Evolutionary conservation across 2,797 vertebrate genomes (phyloP), one percentile per base, ranked within the genome.

Genomic region (Sebastes alutus): DNA sequence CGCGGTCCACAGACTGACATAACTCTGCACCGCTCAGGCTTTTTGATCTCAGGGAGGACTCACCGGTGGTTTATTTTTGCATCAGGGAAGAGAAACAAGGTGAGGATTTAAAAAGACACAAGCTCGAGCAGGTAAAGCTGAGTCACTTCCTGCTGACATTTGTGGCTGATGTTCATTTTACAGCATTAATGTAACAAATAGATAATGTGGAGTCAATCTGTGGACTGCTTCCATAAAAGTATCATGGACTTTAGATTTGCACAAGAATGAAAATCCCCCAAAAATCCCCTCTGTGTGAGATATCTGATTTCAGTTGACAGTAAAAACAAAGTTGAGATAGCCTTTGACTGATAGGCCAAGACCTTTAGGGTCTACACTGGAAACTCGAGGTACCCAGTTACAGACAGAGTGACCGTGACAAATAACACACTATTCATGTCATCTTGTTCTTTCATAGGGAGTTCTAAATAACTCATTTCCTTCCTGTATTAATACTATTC

Each of bases 31-130:
- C 18, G 27, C 60, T 79, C 23, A 10, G 10, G 61, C 64, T 77
- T 81, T 86, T 78, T 84, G 54, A 85, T 85, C 72, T 77, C 22
- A 27, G 20, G 49, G 42, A 73, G 46, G 46, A 49, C 4, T 54
- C 2, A 12, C 27, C 14, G 2, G 11, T 29, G 2, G 11, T 29
- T 74, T 75, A 16, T 30, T 35, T 81, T 68, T 42, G 16, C 54
- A 35, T 54, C 33, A 10, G 33, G 82, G 56, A 74, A 6, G 20
- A 61, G 4, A 72, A n/a, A 65, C 56, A 46, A 33, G 2, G 35
- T 62, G 1, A 60, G 5, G 56, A 27, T 73, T 25, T 5, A 32
- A 75, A 59, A 25, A 33, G 7, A 65, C 5, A 42, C n/a, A 60
- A 61, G 29, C 13, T 72, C 10, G 7, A 59, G 67, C 55, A 75